Evolutionary conservation across 2,113 vertebrate genomes (phyloP).

Genomic region (Sitta europaea): DNA sequence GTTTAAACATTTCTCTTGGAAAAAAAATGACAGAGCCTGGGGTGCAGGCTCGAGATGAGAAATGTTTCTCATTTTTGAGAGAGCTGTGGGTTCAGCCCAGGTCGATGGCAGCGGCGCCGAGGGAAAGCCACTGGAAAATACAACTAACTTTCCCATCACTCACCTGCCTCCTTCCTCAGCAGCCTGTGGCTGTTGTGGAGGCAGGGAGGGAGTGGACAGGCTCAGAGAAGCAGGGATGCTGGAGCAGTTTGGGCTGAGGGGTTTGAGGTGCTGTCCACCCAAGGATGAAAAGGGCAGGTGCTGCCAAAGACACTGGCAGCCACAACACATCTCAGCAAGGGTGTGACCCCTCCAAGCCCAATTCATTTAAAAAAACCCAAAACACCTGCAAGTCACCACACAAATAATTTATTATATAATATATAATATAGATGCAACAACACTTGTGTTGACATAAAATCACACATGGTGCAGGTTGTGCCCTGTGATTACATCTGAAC

Average conservation of each 20-base stretch:
- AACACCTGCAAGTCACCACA: neutral
- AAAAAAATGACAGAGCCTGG: neutral
- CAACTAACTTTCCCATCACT: conserved; percentile 34
- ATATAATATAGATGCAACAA: rapidly evolving
- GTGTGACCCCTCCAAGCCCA: neutral
- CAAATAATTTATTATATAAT: too few species aligned
- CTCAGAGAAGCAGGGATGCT: neutral
- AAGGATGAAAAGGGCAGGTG: rapidly evolving
- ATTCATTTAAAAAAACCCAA: neutral
- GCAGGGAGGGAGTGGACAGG: neutral
- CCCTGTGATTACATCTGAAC: neutral
- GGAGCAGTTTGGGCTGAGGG: neutral
- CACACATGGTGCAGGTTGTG: rapidly evolving
- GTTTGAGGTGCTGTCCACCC: neutral
- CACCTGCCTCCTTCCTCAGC: neutral
- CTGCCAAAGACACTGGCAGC: rapidly evolving
- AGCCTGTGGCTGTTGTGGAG: neutral
- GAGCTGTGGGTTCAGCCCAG: neutral
- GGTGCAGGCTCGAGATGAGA: neutral
- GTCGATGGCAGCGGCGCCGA: neutral
- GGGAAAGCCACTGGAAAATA: conserved; percentile 29
- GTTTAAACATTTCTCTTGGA: neutral
- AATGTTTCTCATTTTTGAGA: conserved; percentile 47
- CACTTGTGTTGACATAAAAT: neutral
- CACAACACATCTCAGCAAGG: neutral